Evolutionary conservation across 2,888 invertebrate genomes (phyloP).

Genomic region (Podotricha telesiphe): DNA sequence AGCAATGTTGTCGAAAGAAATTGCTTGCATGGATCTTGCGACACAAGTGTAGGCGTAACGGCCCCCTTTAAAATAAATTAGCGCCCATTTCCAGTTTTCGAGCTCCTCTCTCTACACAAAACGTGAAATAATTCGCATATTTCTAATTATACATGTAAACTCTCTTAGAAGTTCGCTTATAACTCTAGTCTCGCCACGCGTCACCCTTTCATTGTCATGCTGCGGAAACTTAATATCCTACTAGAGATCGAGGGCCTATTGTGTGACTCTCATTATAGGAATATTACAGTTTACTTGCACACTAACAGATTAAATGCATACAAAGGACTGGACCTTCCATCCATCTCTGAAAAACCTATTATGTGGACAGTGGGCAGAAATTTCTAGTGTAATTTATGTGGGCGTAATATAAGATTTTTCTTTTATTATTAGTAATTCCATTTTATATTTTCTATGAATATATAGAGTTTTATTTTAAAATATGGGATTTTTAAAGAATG

Average conservation of each 20-base stretch:
- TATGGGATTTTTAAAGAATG: no score
- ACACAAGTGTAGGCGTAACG: no score
- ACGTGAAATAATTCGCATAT: no score
- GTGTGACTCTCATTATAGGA: slow-evolving; percentile 54
- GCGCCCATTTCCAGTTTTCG: no score
- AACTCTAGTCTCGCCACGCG: slow-evolving; percentile 25
- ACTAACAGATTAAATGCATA: slow-evolving; percentile 60
- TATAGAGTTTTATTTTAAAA: no score
- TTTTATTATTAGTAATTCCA: not conserved
- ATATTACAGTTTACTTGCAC: slow-evolving; percentile 55
- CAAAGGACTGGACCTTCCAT: slow-evolving; percentile 44
- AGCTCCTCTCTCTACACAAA: no score
- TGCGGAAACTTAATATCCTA: slow-evolving; percentile 73
- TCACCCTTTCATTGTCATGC: slow-evolving; percentile 58
- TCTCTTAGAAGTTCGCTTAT: no score
- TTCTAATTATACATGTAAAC: no score
- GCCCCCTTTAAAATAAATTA: no score
- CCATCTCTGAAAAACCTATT: slow-evolving; percentile 29
- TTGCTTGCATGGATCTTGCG: no score
- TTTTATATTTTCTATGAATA: no score
- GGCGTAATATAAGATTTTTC: not conserved
- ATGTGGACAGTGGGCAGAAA: slow-evolving; percentile 11
- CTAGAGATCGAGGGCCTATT: slow-evolving; percentile 68
- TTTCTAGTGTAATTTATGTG: slow-evolving; percentile 11
- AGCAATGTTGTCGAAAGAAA: no score